Percentiles rank a stretch among this genome's conserved stretches.
Conservation (phyloP, 2,797 vertebrate species). For the Galago senegalensis region DNA sequence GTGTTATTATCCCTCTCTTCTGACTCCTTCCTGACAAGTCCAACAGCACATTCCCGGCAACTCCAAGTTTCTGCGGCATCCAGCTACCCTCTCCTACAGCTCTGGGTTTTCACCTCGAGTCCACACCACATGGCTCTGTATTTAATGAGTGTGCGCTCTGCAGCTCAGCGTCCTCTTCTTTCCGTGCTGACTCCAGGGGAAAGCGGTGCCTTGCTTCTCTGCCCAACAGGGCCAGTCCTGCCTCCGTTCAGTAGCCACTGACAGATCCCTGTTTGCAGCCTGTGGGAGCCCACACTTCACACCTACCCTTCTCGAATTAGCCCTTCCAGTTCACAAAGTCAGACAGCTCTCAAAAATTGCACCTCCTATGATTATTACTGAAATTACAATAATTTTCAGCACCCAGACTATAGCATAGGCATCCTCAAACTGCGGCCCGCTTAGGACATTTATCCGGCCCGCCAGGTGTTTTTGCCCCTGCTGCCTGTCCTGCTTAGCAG, state of each 20-base stretch:
- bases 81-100: background rate
- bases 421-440: too few species aligned
- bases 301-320: slow-evolving; percentile 1
- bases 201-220: background rate
- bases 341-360: background rate
- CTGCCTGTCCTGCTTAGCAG: too few species aligned
- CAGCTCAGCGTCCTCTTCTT: background rate
- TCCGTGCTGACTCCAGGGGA: background rate
- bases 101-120: background rate
- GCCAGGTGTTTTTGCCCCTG: too few species aligned
- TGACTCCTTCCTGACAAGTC: slow-evolving; percentile 7
- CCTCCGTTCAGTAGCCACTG: background rate
- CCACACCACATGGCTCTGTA: background rate
- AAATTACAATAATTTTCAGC: background rate
- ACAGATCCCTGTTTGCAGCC: background rate
- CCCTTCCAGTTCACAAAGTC: background rate
- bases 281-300: background rate
- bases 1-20: background rate
- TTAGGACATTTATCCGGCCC: too few species aligned
- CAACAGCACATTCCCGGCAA: background rate
- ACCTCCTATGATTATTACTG: background rate
- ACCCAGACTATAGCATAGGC: background rate
- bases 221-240: background rate
- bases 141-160: background rate
- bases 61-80: background rate